Evolutionary conservation across 2,888 invertebrate genomes (phyloP).

Genomic region (Pachycephus smyrnensis): DNA sequence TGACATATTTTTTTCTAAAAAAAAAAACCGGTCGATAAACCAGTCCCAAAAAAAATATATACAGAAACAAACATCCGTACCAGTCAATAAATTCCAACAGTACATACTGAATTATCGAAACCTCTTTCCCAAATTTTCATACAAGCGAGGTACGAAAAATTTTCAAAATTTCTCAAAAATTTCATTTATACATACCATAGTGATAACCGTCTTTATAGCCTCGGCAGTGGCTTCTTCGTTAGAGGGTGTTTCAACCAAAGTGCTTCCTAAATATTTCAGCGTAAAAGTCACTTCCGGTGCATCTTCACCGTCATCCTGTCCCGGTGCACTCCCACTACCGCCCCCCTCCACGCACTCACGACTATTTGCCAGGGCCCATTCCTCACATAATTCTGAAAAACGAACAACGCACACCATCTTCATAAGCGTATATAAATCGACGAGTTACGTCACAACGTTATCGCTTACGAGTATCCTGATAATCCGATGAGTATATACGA

Average conservation of each 20-base stretch:
- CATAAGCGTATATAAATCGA: not conserved
- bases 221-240: conserved; percentile 83
- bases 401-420: conserved; percentile 24
- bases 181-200: conserved; percentile 60
- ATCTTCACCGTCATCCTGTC: conserved; percentile 61
- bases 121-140: not conserved
- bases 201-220: conserved; percentile 84
- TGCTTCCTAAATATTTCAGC: conserved; percentile 83
- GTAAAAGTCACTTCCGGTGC: conserved; percentile 70
- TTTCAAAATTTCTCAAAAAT: not conserved
- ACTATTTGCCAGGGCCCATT: conserved; percentile 76
- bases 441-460: not conserved
- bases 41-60: not conserved
- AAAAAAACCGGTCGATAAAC: not conserved
- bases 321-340: conserved; percentile 65
- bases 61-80: not conserved
- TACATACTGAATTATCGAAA: not conserved
- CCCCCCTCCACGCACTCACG: conserved; percentile 70
- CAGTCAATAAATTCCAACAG: not conserved
- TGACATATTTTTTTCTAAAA: not conserved
- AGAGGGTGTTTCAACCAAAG: conserved; percentile 80
- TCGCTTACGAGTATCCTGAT: not conserved
- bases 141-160: not conserved
- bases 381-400: conserved; percentile 75
- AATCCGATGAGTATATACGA: not conserved